phyloP scores from a whole-genome alignment of 2,888 invertebrate species.

The Pedicia rivosa region DNA sequence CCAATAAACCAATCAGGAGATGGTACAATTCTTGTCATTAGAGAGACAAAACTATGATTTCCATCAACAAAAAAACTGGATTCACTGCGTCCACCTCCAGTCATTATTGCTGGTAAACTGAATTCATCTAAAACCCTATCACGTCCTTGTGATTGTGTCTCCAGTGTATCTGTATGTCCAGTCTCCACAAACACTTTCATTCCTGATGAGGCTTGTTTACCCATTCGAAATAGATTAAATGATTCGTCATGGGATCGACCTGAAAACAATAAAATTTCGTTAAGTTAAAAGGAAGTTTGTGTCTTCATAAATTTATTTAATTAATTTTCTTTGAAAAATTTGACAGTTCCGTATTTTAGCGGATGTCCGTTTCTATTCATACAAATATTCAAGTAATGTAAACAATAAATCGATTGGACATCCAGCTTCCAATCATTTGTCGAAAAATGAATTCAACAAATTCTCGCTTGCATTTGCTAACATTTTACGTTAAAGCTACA shows the following conservation, averaged over 20 bases:
- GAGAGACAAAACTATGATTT: slow-evolving; percentile 77
- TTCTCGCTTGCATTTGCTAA: too few species aligned
- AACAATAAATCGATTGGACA: too few species aligned
- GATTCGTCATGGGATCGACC: slow-evolving; percentile 77
- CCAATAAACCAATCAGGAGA: slow-evolving; percentile 95
- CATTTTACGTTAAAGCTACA: too few species aligned
- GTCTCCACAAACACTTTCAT: slow-evolving; percentile 75
- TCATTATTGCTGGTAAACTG: slow-evolving; percentile 55
- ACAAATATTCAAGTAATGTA: too few species aligned
- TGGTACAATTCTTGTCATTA: slow-evolving; percentile 80
- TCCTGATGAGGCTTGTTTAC: slow-evolving; percentile 55
- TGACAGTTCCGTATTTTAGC: too few species aligned
- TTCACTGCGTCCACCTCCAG: slow-evolving; percentile 61
- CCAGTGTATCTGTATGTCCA: slow-evolving; percentile 61
- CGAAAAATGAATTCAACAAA: too few species aligned
- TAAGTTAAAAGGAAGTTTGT: too few species aligned
- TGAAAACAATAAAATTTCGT: slow-evolving; percentile 33
- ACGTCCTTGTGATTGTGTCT: slow-evolving; percentile 44
- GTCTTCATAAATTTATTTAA: too few species aligned
- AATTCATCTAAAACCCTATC: slow-evolving; percentile 66
- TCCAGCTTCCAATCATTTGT: too few species aligned
- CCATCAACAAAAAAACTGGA: slow-evolving; percentile 81
- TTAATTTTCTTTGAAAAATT: too few species aligned
- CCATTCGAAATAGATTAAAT: slow-evolving; percentile 67
- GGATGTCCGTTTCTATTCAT: too few species aligned